Evolutionary conservation across 2,888 invertebrate genomes (phyloP).

Genomic region (Hyposoter dolosus): DNA sequence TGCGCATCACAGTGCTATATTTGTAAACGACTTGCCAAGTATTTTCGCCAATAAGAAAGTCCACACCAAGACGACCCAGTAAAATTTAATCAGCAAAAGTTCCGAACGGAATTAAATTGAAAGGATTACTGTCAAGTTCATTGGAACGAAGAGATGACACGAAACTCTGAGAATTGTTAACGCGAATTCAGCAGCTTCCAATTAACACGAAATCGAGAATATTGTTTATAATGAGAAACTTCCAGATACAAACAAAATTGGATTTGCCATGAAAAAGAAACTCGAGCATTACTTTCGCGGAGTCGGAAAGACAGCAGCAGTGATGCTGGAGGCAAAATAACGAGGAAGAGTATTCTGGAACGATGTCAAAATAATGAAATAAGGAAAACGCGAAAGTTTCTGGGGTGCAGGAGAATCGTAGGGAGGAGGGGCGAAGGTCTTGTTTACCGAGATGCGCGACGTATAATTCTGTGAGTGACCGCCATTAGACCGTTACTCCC

Average conservation of each 20-base stretch:
- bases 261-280: neutral
- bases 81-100: neutral
- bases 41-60: neutral
- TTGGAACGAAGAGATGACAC: neutral
- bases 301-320: neutral
- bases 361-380: neutral
- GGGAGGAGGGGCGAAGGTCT: neutral
- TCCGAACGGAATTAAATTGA: neutral
- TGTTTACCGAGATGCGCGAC: conserved; percentile 24
- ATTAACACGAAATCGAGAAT: neutral
- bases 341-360: neutral
- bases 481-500: conserved; percentile 39
- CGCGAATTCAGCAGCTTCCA: neutral
- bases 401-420: neutral
- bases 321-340: neutral
- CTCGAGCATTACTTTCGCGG: neutral
- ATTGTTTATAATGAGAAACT: neutral
- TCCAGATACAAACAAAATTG: neutral
- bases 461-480: conserved; percentile 22
- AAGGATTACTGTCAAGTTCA: neutral
- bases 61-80: neutral
- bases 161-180: neutral
- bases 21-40: neutral
- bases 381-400: neutral
- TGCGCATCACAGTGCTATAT: neutral